Base-by-base conservation (phyloP, 1,140 invertebrate species). In the Colletes gigas region DNA sequence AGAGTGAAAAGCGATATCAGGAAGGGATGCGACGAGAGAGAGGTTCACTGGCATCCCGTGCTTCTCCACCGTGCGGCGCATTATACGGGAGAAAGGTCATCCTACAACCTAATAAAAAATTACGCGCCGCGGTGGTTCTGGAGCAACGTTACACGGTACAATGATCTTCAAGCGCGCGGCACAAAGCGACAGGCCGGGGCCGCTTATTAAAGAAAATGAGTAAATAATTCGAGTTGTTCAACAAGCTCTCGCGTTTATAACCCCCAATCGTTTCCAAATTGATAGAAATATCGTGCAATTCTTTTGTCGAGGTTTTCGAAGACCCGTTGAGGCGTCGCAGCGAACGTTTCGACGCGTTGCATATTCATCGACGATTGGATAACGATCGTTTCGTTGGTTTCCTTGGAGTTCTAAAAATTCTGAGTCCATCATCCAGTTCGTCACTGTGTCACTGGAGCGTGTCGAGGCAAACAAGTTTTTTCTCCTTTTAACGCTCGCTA, bases 1-100 rank as follows among this genome's bases (percentile, higher is more conserved):
- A 62, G 69, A 62, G 73, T 62, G 81, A 82, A 71, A 57, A 75
- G 30, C 82, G 59, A 68, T 82, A 77, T 47, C 52, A 62, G 55
- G 69, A 73, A 85, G 74, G 83, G 80, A 85, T 62, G 84, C 78
- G 72, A 55, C 69, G 83, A 72, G 83, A 79, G 70, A 74, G 83
- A 77, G 84, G 78, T 85, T 85, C 84, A 85, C 83, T 84, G 84
- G 84, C 84, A 85, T 70, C 83, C 83, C 44, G 63, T 70, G 72
- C 84, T 82, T 85, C 78, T 85, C 73, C 72, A 85, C 62, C 68
- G 78, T 77, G 66, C 30, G 73, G 73, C 83, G 70, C 72, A 84
- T 85, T 82, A 85, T 60, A 85, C 72, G 83, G 19, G 83, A 83
- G 84, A 85, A 85, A 85, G 84, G 84, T 85, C 84, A 85, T 85